Conservation (phyloP, 2,113 vertebrate genomes). For the Sinosuthora webbiana region DNA sequence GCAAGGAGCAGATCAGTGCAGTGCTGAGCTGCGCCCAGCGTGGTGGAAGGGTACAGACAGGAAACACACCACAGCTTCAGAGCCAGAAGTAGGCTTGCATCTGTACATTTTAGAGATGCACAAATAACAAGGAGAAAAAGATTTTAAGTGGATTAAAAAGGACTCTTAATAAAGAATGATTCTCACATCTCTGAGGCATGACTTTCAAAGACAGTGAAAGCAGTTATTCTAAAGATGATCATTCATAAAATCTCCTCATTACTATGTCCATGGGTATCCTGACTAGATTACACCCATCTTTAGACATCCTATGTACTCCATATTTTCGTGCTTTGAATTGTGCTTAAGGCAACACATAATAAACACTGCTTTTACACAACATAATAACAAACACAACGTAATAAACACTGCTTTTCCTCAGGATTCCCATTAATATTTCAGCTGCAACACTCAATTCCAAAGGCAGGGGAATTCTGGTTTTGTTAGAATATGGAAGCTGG, state of each 20-base stretch:
- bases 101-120: neutral
- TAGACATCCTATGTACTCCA: neutral
- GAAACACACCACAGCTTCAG: neutral
- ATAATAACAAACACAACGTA: neutral
- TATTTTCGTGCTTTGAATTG: neutral
- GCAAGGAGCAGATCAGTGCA: neutral
- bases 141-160: neutral
- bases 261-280: neutral
- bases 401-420: neutral
- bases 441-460: neutral
- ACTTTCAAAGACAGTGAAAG: neutral
- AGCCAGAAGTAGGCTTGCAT: neutral
- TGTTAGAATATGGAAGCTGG: neutral
- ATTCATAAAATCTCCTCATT: neutral
- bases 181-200: neutral
- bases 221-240: neutral
- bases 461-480: neutral
- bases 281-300: neutral
- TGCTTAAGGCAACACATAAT: neutral
- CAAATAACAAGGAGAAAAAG: neutral
- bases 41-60: fast-evolving
- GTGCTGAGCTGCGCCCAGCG: neutral
- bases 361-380: neutral
- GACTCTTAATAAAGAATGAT: neutral
- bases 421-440: neutral